Base-by-base conservation (phyloP, 92 coral and sea anemone genomes). In the Paramuricea clavata region DNA sequence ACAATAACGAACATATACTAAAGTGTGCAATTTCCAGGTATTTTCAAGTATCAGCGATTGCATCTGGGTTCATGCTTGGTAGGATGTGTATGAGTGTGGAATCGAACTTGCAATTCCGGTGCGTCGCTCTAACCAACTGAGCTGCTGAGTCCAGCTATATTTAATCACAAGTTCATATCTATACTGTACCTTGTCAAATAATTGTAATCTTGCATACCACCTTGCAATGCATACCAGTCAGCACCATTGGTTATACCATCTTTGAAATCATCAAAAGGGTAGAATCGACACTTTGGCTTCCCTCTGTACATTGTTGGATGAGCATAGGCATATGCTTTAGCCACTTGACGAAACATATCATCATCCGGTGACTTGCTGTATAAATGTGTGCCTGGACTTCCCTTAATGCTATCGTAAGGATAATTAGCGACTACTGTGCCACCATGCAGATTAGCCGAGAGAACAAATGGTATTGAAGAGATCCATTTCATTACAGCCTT, bases 201-300 rank as follows among this genome's bases (percentile, higher is more conserved):
- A 92, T 97, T 97, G 64, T 73, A 97, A 78, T 97, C 99, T 70
- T 97, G 99, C 99, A 97, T 97, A 31, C 99, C 99, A 5, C 99
- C 99, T 12, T 94, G 69, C 0, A 97, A 97, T 0, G 95, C 87
- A 59, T 97, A 97, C 99, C 99, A 97, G 9, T 90, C 70, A 0
- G 98, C 99, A 34, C 99, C 99, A 83, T 97, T 97, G 6, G 99
- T 97, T 69, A 97, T 97, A 39, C 44, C 44, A 39, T 4, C 5
- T 39, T 39, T 39, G 10, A 39, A 39, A 4, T 0, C 72, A 65
- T 93, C 98, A 0, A 62, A 27, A 0, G 93, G 90, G 4, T 70
- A 89, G 15, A 47, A 65, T 7, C 64, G 0, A 61, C 97, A 94
- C 43, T 56, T 83, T 22, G 93, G 62, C 27, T 57, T 47, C 7